Base-by-base conservation (phyloP, 1,140 invertebrate species). In the Vanessa tameamea region DNA sequence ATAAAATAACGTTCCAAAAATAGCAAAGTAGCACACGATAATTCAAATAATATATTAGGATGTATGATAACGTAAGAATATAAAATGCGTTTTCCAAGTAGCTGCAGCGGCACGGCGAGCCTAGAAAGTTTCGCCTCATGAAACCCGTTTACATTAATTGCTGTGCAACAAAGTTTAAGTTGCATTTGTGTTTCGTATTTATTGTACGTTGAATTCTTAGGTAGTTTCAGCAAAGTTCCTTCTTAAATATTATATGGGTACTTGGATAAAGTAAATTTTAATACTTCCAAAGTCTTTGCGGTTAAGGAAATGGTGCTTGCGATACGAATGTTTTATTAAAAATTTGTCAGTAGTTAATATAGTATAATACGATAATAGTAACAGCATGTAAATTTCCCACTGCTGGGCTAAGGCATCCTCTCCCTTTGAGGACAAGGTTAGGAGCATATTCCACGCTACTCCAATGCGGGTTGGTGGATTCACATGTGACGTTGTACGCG, bases 101-200 rank as follows among this genome's bases (percentile, higher is more conserved):
- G 69, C 43, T 61, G 65, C 50, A 47, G 71, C 31, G 69, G 47
- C 47, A 55, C 66, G 61, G 43, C 47, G 37, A 20, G 78, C 63
- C 59, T 66, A 43, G 57, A 77, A 82, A 80, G 73, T 77, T 80
- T 57, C 55, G 50, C 69, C 31, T 63, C 47, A 64, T 37, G 64
- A 69, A 78, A 78, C 73, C 69, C 73, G 76, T 73, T 76, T 76
- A 80, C 82, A 83, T 80, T 80, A 78, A 83, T 83, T 83, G 78
- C 78, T 76, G 23, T 72, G 66, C 69, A 66, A 64, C 65, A 68
- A 81, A 74, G 72, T 80, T 78, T 72, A 59, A 71, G 48, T 80
- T 78, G 59, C 74, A 75, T 67, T 65, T 55, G 73, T 69, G 69
- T 75, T 64, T 65, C 57, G 64, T 76, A 72, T 78, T 76, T 78